A percentile compares a stretch with the other conserved stretches of the same genome.
Conservation (phyloP, 1,140 invertebrate genomes). For the Meloidogyne hapla region DNA sequence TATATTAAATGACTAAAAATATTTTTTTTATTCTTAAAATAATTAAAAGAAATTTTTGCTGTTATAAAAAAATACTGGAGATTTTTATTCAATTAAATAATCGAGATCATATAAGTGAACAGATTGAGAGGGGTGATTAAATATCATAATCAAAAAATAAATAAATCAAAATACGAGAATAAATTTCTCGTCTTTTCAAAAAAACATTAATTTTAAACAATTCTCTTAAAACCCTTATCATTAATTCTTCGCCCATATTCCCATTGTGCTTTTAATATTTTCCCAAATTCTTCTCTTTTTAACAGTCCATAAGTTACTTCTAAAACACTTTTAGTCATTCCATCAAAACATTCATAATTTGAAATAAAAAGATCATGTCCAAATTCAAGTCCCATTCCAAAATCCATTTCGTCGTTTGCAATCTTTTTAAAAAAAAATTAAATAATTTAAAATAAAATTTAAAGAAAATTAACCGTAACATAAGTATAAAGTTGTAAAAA, state of each 20-base stretch:
- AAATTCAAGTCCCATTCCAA: slow-evolving; percentile 44
- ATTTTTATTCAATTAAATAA: too few relatives aligned
- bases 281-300: slow-evolving; percentile 18
- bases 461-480: slow-evolving; percentile 26
- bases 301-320: slow-evolving; percentile 28
- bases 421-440: slow-evolving; percentile 25
- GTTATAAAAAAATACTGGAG: too few relatives aligned
- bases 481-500: slow-evolving; percentile 32
- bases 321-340: slow-evolving; percentile 29
- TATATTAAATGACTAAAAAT: too few relatives aligned
- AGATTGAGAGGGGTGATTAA: too few relatives aligned
- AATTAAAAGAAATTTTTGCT: too few relatives aligned
- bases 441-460: not conserved
- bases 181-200: too few relatives aligned
- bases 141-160: too few relatives aligned
- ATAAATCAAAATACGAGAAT: too few relatives aligned
- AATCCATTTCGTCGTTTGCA: slow-evolving; percentile 47
- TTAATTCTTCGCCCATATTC: slow-evolving; percentile 9
- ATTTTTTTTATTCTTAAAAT: too few relatives aligned
- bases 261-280: slow-evolving; percentile 28
- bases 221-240: not conserved
- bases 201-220: not conserved
- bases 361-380: slow-evolving; percentile 40
- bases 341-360: slow-evolving; percentile 34
- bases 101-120: too few relatives aligned